Base-by-base conservation (phyloP, 2,113 vertebrate genomes). In the Oreochromis spilurus region DNA sequence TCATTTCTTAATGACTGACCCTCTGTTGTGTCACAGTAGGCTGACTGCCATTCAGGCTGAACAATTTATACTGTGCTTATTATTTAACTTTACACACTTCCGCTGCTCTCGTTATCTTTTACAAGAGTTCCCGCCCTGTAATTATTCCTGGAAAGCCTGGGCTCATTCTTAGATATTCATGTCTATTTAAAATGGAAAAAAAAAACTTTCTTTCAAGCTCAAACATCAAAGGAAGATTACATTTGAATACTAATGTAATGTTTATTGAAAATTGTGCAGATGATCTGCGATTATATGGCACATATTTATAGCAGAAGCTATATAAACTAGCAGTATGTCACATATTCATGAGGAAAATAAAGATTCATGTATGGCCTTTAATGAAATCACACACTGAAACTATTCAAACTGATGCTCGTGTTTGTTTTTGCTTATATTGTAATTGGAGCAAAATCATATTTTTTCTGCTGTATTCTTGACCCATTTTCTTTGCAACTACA, bases 61-160 rank as follows among this genome's bases (percentile, higher is more conserved):
- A 87, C 48, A 84, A 90, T 50, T 90, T 38, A 60, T 57, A 7
- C 43, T 1, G 36, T 38, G 77, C 38, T 89, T 85, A 38, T 91
- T 57, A 92, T 85, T 87, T 57, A 88, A 84, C 70, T 43, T 36
- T 17, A 65, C 82, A 67, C 6, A 78, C 81, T 2, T 87, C 58
- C 9, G 4, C 45, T 3, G 9, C 57, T 55, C n/a, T 70, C 43
- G 3, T 9, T n/a, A 43, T 50, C 48, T 79, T 12, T 83, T 12
- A 81, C 55, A 13, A 11, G 4, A 70, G 9, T 34, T 26, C 29
- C 48, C 4, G 29, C 17, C 77, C 38, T 70, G 55, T 48, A 13
- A 16, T 48, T 48, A 6, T 62, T 19, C 13, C 19, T 11, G 7
- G 3, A 54, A 60, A 4, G 53, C 24, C 54, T n/a, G 50, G 10